A percentile compares a stretch with the other conserved stretches of the same genome.
These are phyloP conservation scores for Calephelis nemesis DNA, from an alignment of 1,140 invertebrate species.

Conservation along the genomic window DNA sequence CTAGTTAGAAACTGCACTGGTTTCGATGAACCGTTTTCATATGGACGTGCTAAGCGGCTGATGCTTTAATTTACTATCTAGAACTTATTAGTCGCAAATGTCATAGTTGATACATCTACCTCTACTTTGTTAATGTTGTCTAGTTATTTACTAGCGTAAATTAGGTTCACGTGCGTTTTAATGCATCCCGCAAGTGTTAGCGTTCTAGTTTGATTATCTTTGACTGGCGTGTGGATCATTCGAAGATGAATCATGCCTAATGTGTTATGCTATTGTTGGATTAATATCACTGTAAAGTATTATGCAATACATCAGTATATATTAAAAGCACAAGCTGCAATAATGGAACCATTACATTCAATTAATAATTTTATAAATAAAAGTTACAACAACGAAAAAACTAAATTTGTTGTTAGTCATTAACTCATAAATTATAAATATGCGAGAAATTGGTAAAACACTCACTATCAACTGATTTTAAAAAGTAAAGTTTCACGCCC, in stretches of 20 bases:
- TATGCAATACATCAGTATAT: conserved; percentile 62
- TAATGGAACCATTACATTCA: no score
- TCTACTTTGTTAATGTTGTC: conserved; percentile 57
- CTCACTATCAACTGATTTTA: no score
- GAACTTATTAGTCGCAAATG: conserved; percentile 65
- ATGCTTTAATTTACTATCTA: conserved; percentile 56
- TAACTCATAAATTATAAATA: no score
- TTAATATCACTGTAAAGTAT: conserved; percentile 60
- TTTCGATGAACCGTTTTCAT: conserved; percentile 47
- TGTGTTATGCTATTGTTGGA: conserved; percentile 72
- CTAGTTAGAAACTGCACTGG: conserved; percentile 46
- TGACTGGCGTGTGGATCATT: conserved; percentile 65
- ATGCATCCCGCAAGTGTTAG: conserved; percentile 72
- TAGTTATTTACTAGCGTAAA: conserved; percentile 69
- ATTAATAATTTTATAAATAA: no score
- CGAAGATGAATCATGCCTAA: conserved; percentile 69
- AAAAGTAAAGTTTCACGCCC: no score
- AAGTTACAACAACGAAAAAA: no score
- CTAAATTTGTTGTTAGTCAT: no score
- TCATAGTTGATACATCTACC: conserved; percentile 68
- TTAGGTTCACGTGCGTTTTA: conserved; percentile 76
- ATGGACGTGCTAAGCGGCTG: conserved; percentile 37
- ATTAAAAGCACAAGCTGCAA: not conserved
- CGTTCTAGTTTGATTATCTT: conserved; percentile 76
- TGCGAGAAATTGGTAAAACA: no score